Evolutionary conservation across 2,113 vertebrate genomes (phyloP).

Genomic region (Bettongia penicillata): DNA sequence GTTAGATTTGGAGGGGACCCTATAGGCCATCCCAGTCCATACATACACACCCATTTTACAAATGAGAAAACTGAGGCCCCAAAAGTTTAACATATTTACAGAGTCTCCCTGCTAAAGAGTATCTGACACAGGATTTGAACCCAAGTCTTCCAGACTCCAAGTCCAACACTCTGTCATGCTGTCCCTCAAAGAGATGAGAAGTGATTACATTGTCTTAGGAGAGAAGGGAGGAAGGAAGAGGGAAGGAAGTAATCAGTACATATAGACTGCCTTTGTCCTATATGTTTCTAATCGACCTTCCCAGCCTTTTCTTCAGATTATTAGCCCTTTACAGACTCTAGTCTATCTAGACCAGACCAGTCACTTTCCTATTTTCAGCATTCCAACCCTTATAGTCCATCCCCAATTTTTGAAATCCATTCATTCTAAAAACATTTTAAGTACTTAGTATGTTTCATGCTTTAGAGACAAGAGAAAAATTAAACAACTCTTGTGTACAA

Average conservation of each 20-base stretch:
- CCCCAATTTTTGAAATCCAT: not conserved
- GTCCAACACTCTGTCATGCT: accelerated
- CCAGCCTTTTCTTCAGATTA: not conserved
- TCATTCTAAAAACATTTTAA: not conserved
- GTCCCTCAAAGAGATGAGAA: not conserved
- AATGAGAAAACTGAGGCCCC: not conserved
- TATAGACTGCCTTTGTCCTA: not conserved
- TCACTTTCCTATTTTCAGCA: not conserved
- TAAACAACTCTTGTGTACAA: not conserved
- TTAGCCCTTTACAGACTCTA: not conserved
- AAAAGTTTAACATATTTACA: not conserved
- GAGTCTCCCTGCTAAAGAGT: not conserved
- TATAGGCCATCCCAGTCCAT: not conserved
- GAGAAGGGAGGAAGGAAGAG: accelerated
- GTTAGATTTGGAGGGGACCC: not conserved
- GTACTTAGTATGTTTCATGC: not conserved
- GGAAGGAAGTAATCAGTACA: not conserved
- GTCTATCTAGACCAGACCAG: not conserved
- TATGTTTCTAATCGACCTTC: not conserved
- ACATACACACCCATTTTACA: not conserved
- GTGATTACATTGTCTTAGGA: not conserved
- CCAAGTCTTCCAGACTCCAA: not conserved
- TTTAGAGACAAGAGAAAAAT: not conserved
- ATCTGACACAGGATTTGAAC: not conserved
- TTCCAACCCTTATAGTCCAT: not conserved